Conservation (phyloP, 1,140 invertebrate species). For the Anthonomus grandis region DNA sequence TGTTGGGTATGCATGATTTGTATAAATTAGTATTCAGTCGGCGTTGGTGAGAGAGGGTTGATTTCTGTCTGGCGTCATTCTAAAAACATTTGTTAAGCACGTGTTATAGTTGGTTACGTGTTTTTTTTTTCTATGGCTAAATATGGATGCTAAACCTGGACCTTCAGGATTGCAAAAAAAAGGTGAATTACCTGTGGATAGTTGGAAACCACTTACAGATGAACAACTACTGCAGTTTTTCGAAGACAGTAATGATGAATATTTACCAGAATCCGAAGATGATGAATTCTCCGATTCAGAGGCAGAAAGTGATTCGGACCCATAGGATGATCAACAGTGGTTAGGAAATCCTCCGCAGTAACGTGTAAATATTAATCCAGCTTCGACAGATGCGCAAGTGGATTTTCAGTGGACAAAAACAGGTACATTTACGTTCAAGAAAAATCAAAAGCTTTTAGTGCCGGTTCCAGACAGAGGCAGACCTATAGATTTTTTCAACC, state of each 20-base stretch:
- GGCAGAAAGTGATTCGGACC: neutral
- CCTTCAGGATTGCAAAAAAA: too few species aligned
- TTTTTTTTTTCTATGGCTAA: too few species aligned
- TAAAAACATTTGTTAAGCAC: slow-evolving; percentile 8
- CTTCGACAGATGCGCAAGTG: too few species aligned
- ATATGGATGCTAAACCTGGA: too few species aligned
- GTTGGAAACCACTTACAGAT: slow-evolving; percentile 7
- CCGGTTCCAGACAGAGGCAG: slow-evolving; percentile 7
- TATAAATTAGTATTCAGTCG: too few species aligned
- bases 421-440: slow-evolving; percentile 9
- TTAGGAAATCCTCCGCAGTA: slow-evolving; percentile 12
- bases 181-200: neutral
- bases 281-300: neutral
- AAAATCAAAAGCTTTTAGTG: slow-evolving; percentile 8
- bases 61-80: neutral
- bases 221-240: slow-evolving; percentile 16
- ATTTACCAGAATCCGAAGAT: too few species aligned
- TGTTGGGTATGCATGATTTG: too few species aligned
- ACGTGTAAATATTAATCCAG: slow-evolving; percentile 8
- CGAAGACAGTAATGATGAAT: slow-evolving; percentile 8
- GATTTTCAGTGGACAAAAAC: too few species aligned
- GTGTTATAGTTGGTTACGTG: slow-evolving; percentile 14
- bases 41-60: too few species aligned
- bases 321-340: too few species aligned
- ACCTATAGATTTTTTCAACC: slow-evolving; percentile 6